Conservation (phyloP, 2,113 vertebrate species). For the Sceloporus tristichus region DNA sequence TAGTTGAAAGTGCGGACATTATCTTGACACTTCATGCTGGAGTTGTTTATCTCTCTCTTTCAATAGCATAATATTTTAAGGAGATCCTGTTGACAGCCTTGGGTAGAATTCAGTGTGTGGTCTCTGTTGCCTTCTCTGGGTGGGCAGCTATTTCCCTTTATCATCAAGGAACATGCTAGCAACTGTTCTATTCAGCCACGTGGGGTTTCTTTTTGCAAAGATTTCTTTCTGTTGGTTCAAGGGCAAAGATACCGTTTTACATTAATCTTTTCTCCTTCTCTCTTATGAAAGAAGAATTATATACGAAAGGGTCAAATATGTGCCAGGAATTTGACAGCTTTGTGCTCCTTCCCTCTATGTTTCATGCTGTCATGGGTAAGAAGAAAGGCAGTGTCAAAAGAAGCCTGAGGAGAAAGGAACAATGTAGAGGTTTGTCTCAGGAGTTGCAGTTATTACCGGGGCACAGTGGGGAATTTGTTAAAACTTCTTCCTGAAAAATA, state of each 20-base stretch:
- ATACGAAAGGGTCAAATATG: constrained; percentile 45
- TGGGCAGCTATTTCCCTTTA: constrained; percentile 21
- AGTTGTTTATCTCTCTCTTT: neutral
- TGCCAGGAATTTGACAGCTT: constrained; percentile 31
- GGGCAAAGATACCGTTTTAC: neutral
- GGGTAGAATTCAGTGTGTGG: neutral
- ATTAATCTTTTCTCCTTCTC: constrained; percentile 11
- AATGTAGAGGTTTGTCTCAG: constrained; percentile 29
- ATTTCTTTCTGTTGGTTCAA: neutral
- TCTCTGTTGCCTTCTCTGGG: neutral
- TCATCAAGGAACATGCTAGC: neutral
- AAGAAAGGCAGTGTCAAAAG: constrained; percentile 52
- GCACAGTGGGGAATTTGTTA: constrained; percentile 50
- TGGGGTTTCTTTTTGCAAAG: neutral
- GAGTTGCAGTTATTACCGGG: constrained; percentile 41
- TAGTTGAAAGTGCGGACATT: neutral
- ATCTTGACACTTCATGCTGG: neutral
- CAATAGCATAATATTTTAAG: neutral
- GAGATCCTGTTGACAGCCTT: neutral
- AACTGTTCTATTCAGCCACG: neutral
- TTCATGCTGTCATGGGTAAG: constrained; percentile 31
- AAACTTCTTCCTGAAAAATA: constrained; percentile 59
- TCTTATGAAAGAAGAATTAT: constrained; percentile 22
- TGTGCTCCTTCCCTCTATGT: constrained; percentile 27
- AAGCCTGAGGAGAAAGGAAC: constrained; percentile 52